Conservation (phyloP, 1,140 invertebrate genomes). For the Steinernema feltiae region DNA sequence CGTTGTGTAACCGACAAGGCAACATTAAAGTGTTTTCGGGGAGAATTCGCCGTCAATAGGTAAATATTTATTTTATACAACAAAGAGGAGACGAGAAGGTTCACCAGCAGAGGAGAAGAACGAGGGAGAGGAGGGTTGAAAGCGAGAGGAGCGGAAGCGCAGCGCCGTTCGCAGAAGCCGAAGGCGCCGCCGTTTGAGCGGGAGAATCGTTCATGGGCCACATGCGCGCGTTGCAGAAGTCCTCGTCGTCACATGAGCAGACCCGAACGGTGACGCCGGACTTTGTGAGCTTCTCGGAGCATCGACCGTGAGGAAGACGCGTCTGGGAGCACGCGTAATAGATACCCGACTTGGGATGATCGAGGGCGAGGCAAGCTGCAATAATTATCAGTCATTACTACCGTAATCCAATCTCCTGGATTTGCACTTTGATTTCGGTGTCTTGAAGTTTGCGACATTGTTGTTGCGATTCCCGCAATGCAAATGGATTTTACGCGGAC, state of each 20-base stretch:
- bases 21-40: too few relatives aligned
- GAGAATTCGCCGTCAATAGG: too few relatives aligned
- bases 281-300: constrained; percentile 10
- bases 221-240: background rate
- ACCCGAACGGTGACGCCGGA: background rate
- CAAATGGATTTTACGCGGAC: too few relatives aligned
- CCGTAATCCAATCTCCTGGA: background rate
- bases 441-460: too few relatives aligned
- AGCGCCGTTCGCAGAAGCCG: background rate
- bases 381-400: background rate
- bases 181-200: background rate
- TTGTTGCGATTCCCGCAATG: too few relatives aligned
- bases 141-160: background rate
- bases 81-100: background rate
- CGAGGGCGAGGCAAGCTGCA: background rate
- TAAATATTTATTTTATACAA: constrained; percentile 13
- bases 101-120: constrained; percentile 10
- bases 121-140: background rate
- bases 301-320: background rate
- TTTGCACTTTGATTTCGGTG: too few relatives aligned
- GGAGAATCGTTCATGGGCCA: background rate
- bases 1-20: background rate
- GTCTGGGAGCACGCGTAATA: constrained; percentile 7
- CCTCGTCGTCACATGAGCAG: constrained; percentile 3
- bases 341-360: background rate